A percentile compares a stretch with the other conserved stretches of the same genome.
Conservation (phyloP, 2,113 vertebrate genomes). For the Muntiacus reevesi region DNA sequence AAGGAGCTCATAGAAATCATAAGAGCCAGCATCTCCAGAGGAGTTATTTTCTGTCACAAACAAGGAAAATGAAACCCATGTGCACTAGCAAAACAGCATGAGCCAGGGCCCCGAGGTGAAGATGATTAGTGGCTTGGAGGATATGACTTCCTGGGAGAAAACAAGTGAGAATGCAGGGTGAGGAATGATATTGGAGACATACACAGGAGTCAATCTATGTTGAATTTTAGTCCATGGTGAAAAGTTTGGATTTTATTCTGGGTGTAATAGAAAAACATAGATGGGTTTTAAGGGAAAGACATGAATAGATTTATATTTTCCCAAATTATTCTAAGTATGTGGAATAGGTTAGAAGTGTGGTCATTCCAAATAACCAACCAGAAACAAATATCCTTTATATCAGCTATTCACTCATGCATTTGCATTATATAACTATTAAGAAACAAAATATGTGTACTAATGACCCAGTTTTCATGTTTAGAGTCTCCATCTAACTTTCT, state of each 20-base stretch:
- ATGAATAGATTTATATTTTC: background rate
- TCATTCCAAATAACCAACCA: background rate
- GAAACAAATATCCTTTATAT: background rate
- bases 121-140: background rate
- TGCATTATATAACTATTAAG: background rate
- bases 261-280: background rate
- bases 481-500: background rate
- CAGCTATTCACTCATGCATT: background rate
- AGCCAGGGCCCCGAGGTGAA: background rate
- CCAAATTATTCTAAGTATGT: background rate
- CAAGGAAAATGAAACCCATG: background rate
- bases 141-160: background rate
- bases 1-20: too few relatives aligned
- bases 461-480: background rate
- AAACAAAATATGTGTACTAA: background rate
- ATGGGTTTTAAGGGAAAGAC: background rate
- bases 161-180: accelerated
- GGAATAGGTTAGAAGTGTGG: background rate
- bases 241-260: background rate
- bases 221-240: background rate
- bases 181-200: background rate
- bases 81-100: background rate
- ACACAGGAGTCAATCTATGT: background rate
- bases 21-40: background rate
- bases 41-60: accelerated